Base-by-base conservation (phyloP, 2,113 vertebrate genomes). In the Ardeotis arabs region DNA sequence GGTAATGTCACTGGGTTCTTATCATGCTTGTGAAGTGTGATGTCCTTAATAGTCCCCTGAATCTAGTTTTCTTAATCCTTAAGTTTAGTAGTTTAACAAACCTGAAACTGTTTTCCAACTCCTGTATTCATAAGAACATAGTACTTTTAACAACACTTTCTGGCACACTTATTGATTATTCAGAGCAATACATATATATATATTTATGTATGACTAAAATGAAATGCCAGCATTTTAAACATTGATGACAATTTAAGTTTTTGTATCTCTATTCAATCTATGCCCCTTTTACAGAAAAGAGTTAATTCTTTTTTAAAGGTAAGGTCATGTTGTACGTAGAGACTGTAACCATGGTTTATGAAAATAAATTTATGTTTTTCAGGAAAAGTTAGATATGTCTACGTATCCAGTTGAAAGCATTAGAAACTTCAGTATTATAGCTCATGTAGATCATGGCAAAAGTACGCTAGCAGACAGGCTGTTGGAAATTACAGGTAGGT, bases 371-470 rank as follows among this genome's bases (percentile, higher is more conserved):
- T 78, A 14, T 95, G 2, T 75, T 95, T 97, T 98, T 55, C 96
- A 99, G 99, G 98, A 98, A 80, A 89, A 93, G 31, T 14, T 99
- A 50, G 99, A 99, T 96, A 97, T 99, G 97, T 99, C 99, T 2
- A 80, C 52, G 14, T 99, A 99, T 87, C 98, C 98, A 52, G 98
- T 97, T 81, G 99, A 99, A 94, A 98, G 96, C 94, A 99, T 98
- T 97, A 98, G 99, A 85, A 99, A 99, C 97, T 99, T 99, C 96
- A 99, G 99, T 96, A 99, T 99, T 93, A 98, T 99, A 79, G 99
- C 99, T 85, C 99, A 99, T 6, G 99, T 99, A 82, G 99, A 99
- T 95, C 99, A 99, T 94, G 99, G 99, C 47, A 99, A 99, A 98
- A 99, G 99, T 97, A 99, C 99, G 18, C 95, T 99, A 86, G 99